Evolutionary conservation across 2,113 vertebrate species (phyloP), one percentile per base, ranked within the genome.

Genomic region (Prochilodus magdalenae): DNA sequence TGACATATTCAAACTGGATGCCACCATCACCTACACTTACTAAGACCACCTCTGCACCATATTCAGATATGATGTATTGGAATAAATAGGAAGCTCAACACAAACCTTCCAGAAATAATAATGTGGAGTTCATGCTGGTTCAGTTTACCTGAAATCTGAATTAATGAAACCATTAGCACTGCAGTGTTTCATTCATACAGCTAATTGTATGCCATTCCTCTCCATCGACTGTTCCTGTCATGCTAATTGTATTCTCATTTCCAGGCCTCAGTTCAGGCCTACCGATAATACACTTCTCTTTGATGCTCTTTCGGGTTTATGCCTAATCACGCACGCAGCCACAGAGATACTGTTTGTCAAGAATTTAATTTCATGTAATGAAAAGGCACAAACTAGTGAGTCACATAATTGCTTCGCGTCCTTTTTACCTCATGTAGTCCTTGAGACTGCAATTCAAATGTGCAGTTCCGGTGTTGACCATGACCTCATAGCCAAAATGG

Each of bases 381-480:
- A 80, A 40, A 69, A 26, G 47, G 71, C 75, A 49, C 75, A 82
- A 82, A 75, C 84, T 79, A 79, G 81, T 49, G 75, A 84, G 69
- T 85, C 84, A 84, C 70, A 75, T 87, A 87, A 85, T 83, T 85
- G 67, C 66, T 72, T 84, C 47, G 27, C 44, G 67, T 82, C 69
- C 40, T 49, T 70, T 55, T 77, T 66, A 27, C 27, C 18, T 18
- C 47, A 51, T 71, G 7, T 6, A 30, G 77, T 83, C 26, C 71
- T 81, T 78, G 73, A 84, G 77, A 79, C 66, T 77, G 7, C 60
- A 26, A 18, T 85, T 82, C 66, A 67, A 80, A 83, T 55, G 76
- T 29, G 26, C 69, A 57, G 80, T 84, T 84, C 75, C 80, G 72
- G 67, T 84, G 83, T 73, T 76, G 82, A 82, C 79, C 30, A 33